A percentile compares a stretch with the other conserved stretches of the same genome.
Evolutionary conservation across 2,113 vertebrate species (phyloP).

Genomic region (Tringa solitaria): DNA sequence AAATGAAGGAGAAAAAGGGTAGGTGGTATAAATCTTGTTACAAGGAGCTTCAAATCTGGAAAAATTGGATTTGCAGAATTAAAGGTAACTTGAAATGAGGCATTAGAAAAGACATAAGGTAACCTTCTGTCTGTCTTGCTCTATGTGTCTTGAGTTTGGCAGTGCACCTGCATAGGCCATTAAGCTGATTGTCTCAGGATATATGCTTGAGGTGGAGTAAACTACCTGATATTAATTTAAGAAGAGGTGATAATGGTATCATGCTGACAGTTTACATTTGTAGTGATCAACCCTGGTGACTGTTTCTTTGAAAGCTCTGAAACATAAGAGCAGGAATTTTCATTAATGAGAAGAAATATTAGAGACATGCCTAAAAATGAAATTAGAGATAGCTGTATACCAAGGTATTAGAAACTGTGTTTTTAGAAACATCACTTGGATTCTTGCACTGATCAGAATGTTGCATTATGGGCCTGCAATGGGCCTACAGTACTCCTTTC

Average conservation of each 20-base stretch:
- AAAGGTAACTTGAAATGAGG: not conserved
- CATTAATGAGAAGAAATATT: not conserved
- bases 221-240: conserved; percentile 38
- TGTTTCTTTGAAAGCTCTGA: not conserved
- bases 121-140: conserved; percentile 8
- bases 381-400: not conserved
- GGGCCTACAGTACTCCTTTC: not conserved
- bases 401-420: not conserved
- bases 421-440: not conserved
- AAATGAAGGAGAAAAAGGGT: not conserved
- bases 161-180: not conserved
- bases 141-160: conserved; percentile 32
- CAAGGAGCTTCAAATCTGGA: not conserved
- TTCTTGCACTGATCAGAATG: not conserved
- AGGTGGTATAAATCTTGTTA: not conserved
- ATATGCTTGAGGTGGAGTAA: not conserved
- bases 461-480: not conserved
- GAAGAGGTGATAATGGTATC: conserved; percentile 21
- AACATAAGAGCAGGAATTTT: not conserved
- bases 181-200: conserved; percentile 32
- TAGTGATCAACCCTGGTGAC: not conserved
- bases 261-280: conserved; percentile 22
- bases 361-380: not conserved
- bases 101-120: conserved; percentile 3
- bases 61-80: not conserved